These are phyloP conservation scores for Simalia tracyae DNA, from an alignment of 2,797 vertebrate genomes.

Conservation along the genomic window DNA sequence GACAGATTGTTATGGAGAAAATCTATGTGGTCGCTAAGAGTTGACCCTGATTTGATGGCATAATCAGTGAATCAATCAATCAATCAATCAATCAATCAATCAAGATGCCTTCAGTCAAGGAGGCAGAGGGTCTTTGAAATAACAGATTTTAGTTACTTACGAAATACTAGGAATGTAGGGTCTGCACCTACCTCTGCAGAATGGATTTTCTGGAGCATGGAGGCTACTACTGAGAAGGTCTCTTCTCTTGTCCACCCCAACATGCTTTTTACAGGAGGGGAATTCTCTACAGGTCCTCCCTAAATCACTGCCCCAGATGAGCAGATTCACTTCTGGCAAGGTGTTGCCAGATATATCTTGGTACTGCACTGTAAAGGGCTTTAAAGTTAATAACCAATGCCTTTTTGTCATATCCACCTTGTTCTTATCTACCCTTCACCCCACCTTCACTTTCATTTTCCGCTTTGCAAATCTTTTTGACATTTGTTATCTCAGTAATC, in stretches of 20 bases:
- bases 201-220: neutral
- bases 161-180: neutral
- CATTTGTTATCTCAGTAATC: neutral
- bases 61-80: neutral
- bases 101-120: neutral
- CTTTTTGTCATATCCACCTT: neutral
- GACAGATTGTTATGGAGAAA: neutral
- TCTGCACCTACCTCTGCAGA: neutral
- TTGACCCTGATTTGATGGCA: neutral
- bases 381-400: neutral
- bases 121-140: neutral
- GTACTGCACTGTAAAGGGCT: neutral
- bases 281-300: neutral
- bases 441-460: neutral
- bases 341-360: neutral
- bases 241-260: neutral
- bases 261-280: neutral
- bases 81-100: neutral
- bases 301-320: neutral
- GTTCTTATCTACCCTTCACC: neutral
- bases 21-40: neutral
- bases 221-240: neutral
- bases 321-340: neutral
- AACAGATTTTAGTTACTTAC: neutral
- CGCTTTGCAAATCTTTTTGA: neutral